These are phyloP conservation scores for Hemicentrotus pulcherrimus DNA, from an alignment of 35 echinoderm and acorn worm species.

Conservation along the genomic window DNA sequence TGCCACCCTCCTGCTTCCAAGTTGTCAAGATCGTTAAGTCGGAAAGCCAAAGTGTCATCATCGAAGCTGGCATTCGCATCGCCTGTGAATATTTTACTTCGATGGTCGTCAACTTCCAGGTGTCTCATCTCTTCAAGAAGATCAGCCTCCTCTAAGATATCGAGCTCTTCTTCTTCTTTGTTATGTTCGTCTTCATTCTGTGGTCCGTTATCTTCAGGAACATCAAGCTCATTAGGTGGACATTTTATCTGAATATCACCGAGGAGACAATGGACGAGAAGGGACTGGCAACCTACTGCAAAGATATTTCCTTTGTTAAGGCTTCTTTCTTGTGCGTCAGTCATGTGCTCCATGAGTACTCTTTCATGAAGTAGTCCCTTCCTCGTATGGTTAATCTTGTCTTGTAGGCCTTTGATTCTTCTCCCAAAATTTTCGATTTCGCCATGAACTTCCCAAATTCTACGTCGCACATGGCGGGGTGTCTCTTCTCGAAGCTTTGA, in stretches of 20 bases:
- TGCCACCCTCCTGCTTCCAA: not conserved
- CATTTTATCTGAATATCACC: slow-evolving; percentile 43
- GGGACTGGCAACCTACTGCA: not conserved
- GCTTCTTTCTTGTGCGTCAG: slow-evolving; percentile 40
- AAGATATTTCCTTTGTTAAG: slow-evolving; percentile 27
- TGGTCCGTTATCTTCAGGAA: not conserved
- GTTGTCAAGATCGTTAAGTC: slow-evolving; percentile 46
- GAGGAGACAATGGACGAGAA: slow-evolving; percentile 45
- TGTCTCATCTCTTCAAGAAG: slow-evolving; percentile 45
- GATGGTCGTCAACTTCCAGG: slow-evolving; percentile 48
- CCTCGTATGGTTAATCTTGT: slow-evolving; percentile 37
- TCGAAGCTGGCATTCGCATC: slow-evolving; percentile 53
- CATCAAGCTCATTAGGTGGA: slow-evolving; percentile 6
- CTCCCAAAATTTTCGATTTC: slow-evolving; percentile 31
- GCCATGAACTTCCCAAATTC: slow-evolving; percentile 39
- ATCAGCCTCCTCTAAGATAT: slow-evolving; percentile 69
- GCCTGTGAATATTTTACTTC: slow-evolving; percentile 27
- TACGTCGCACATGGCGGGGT: slow-evolving; percentile 34
- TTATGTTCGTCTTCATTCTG: slow-evolving; percentile 34
- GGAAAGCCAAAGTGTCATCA: slow-evolving; percentile 57
- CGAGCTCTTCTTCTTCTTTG: slow-evolving; percentile 49
- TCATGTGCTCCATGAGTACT: slow-evolving; percentile 49
- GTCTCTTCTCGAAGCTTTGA: slow-evolving; percentile 45
- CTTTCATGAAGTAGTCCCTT: slow-evolving; percentile 60
- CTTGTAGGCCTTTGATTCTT: slow-evolving; percentile 32